Conservation (phyloP, 2,113 vertebrate species). For the Otocyon megalotis region DNA sequence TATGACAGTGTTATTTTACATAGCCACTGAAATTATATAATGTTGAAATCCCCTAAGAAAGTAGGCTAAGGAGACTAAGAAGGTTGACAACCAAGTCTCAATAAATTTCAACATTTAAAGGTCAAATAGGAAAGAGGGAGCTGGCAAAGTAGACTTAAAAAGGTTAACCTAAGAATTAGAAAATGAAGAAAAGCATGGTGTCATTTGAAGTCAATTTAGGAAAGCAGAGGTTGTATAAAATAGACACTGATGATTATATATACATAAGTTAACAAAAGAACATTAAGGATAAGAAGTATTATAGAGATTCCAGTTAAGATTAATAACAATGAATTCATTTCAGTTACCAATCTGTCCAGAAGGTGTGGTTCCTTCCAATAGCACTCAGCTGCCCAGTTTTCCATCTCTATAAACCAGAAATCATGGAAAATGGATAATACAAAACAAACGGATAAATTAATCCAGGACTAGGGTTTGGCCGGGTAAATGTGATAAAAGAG, state of each 20-base stretch:
- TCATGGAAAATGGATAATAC: background rate
- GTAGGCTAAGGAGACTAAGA: background rate
- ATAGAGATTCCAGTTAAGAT: background rate
- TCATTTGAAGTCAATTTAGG: background rate
- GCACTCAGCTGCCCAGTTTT: background rate
- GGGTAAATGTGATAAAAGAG: background rate
- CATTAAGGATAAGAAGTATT: background rate
- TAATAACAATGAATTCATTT: background rate
- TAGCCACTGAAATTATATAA: background rate
- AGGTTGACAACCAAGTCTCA: background rate
- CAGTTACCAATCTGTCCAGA: background rate
- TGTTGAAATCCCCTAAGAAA: background rate
- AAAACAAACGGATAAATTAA: background rate
- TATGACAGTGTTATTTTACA: background rate
- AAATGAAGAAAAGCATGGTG: background rate
- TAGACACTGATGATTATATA: background rate
- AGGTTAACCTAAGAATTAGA: background rate
- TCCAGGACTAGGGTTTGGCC: background rate
- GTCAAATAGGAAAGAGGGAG: background rate
- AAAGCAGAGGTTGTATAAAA: background rate
- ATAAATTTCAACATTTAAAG: background rate
- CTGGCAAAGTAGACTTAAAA: background rate
- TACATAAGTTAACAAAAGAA: background rate
- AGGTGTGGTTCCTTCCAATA: background rate
- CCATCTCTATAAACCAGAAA: background rate